phyloP scores from a whole-genome alignment of 2,113 vertebrate genomes.

The Otus sunia region DNA sequence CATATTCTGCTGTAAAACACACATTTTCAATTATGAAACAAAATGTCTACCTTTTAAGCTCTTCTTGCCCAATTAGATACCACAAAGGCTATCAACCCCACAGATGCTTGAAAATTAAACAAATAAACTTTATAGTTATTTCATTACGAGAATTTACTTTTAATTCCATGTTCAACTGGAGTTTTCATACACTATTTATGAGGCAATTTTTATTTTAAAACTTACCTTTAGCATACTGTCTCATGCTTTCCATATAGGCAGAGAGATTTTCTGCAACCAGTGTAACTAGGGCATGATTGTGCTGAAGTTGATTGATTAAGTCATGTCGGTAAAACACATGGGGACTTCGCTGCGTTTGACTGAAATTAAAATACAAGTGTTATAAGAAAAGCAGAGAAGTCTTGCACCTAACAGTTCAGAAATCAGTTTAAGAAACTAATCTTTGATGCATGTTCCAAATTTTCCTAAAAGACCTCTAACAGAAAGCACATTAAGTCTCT shows the following conservation, averaged over 20 bases:
- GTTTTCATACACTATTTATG: neutral
- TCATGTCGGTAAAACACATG: constrained; percentile 99
- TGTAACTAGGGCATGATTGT: constrained; percentile 97
- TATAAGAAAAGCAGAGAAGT: neutral
- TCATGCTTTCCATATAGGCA: constrained; percentile 98
- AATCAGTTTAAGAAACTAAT: neutral
- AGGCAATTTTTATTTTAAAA: neutral
- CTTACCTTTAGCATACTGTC: constrained; percentile 94
- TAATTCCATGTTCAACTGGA: neutral
- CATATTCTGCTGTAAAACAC: neutral
- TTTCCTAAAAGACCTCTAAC: neutral
- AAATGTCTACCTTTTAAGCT: neutral
- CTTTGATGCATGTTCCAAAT: neutral
- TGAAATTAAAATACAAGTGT: constrained; percentile 72
- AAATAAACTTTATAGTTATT: neutral
- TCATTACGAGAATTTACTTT: neutral
- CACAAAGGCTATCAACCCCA: neutral
- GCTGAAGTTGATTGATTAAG: constrained; percentile 99
- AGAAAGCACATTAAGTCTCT: neutral
- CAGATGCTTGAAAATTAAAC: neutral
- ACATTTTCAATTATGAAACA: neutral
- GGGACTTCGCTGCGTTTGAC: constrained; percentile 97
- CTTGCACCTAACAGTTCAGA: neutral
- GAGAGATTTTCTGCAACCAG: constrained; percentile 98
- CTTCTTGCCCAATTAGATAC: neutral